Base-by-base conservation (phyloP, 2,113 vertebrate species). In the Bufo gargarizans region DNA sequence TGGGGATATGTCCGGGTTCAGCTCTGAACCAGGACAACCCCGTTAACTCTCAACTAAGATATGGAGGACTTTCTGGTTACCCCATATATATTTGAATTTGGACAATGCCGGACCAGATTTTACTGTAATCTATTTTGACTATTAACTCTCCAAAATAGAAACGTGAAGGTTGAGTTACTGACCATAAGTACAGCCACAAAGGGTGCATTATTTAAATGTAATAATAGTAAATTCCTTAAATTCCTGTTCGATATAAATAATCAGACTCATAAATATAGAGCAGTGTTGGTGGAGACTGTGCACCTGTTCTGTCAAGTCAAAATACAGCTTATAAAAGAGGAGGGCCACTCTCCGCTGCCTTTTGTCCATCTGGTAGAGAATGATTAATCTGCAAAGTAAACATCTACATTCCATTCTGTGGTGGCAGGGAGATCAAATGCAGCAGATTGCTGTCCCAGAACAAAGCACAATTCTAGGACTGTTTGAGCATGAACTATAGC, bases 351-450 rank as follows among this genome's bases (percentile, higher is more conserved):
- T 58, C 72, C 33, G 19, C 47, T 58, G 49, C 14, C 4, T 43
- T 53, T 45, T 63, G 69, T 74, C 71, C 58, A 78, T 49, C 85
- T 77, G 56, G 56, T 47, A n/a, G 45, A 50, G 55, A 86, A 61
- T 77, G 43, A 86, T 77, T 72, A 86, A 86, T 63, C 71, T 86
- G 76, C 84, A n/a, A 59, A 20, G 69, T 71, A 76, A 86, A 76
- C 85, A 86, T n/a, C 56, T 69, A 33, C 63, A 84, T 84, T 69
- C 82, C 65, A 14, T 53, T 71, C 49, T 53, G 63, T 69, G 65
- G 82, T 50, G 63, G 50, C 63, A 33, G 20, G 49, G 67, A 74
- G n/a, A 72, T 20, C 49, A 67, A 84, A 74, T 71, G n/a, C 65
- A 56, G 82, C 65, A 59, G 83, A 45, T 76, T 74, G 55, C 47